Evolutionary conservation across 1,140 invertebrate species (phyloP), one percentile per base, ranked within the genome.

Genomic region (Atta texana): DNA sequence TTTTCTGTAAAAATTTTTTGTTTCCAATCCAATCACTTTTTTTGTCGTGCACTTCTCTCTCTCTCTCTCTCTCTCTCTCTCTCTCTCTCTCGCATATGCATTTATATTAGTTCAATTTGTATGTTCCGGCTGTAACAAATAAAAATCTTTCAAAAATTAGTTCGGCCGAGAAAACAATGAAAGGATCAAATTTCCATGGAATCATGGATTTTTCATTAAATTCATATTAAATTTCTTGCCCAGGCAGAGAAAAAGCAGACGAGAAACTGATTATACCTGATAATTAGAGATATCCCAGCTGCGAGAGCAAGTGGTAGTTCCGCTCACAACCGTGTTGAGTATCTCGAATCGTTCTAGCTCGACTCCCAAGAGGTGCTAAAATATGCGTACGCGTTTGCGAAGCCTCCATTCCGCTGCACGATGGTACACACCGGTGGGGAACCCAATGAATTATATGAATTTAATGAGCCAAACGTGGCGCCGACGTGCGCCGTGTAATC

Each of bases 391-490:
- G 80, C 80, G 69, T 14, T 84, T 39, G 80, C 55, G 28, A 14
- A 84, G 80, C 55, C 59, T 74, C 80, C 80, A 61, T 28, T 74
- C 28, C 55, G 44, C 78, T 66, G 76, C 49, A 39, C 69, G 78
- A 57, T 68, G 78, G 31, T 71, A 81, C 66, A 39, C 44, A 34
- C 55, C 69, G 44, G 75, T 61, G 69, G 80, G 55, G 39, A 63
- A 57, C 55, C 80, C 74, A 84, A 84, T 84, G 80, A 84, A 84
- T 84, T 84, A 84, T 84, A 75, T 84, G 80, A 84, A 84, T 84
- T 84, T 84, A 84, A 84, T 84, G 80, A 84, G 80, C 69, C 39
- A 74, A 68, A 61, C 69, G 69, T 61, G 80, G 80, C 68, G 57
- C 80, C 80, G 69, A 74, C 80, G 80, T 69, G 69, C 80, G 69